Conservation (phyloP, 2,888 invertebrate genomes). For the Drosophila formosana region DNA sequence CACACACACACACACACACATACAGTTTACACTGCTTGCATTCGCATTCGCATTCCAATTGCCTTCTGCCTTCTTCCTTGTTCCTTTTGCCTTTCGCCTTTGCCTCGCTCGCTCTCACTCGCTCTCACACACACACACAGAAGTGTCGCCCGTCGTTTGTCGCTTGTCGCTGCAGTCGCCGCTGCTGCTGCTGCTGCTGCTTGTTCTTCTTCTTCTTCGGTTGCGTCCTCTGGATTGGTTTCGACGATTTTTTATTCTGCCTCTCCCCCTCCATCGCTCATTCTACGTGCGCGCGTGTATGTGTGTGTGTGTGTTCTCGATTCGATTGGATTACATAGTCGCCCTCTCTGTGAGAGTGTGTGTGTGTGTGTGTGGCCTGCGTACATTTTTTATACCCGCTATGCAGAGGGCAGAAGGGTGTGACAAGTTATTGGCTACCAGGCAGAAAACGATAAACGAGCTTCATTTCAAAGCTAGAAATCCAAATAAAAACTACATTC, state of each 20-base stretch:
- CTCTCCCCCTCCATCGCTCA: slow-evolving; percentile 36
- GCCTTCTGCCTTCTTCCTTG: not conserved
- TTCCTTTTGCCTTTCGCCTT: not conserved
- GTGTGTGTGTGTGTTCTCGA: slow-evolving; percentile 61
- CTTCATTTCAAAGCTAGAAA: too few species aligned
- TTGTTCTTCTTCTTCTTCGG: slow-evolving; percentile 51
- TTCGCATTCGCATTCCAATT: slow-evolving; percentile 48
- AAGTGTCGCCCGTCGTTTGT: slow-evolving; percentile 65
- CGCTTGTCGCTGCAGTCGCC: slow-evolving; percentile 19
- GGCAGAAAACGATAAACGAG: too few species aligned
- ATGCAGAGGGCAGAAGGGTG: too few species aligned
- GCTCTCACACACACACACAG: slow-evolving; percentile 31
- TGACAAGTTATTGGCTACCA: too few species aligned
- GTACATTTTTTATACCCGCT: slow-evolving; percentile 35
- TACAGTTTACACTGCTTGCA: slow-evolving; percentile 11
- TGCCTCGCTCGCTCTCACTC: slow-evolving; percentile 37
- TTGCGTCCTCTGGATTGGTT: slow-evolving; percentile 75
- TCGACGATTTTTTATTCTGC: slow-evolving; percentile 69
- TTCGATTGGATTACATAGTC: slow-evolving; percentile 78
- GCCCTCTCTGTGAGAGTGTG: slow-evolving; percentile 21
- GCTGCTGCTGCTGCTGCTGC: slow-evolving; percentile 25
- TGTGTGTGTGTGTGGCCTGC: slow-evolving; percentile 55
- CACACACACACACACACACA: slow-evolving; percentile 1
- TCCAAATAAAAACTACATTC: too few species aligned
- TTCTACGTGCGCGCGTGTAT: slow-evolving; percentile 14